Conservation (phyloP, 37 sponge, comb jelly and placozoan species). For the Chondrilla cf. caribensis region DNA sequence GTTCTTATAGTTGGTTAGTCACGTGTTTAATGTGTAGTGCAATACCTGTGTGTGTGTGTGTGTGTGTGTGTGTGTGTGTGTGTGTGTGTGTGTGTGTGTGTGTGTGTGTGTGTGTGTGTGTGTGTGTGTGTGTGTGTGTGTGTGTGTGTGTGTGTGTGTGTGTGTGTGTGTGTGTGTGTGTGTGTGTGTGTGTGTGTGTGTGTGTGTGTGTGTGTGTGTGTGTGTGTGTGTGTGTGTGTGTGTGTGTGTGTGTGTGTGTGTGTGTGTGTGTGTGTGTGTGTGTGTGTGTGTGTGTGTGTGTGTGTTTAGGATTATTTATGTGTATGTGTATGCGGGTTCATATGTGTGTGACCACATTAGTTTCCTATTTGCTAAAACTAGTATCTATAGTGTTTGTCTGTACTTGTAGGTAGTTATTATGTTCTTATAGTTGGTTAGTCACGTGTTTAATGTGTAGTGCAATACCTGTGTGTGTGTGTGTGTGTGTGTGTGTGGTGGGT, state of each 20-base stretch:
- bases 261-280: background rate
- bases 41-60: background rate
- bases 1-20: no score
- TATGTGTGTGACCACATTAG: no score
- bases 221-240: conserved; percentile 8
- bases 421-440: no score
- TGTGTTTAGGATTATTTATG: no score
- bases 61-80: conserved; percentile 43
- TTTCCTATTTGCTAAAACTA: no score
- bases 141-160: conserved; percentile 37
- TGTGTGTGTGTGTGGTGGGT: background rate
- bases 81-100: conserved; percentile 50
- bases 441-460: no score
- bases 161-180: conserved; percentile 33
- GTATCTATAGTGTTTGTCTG: no score
- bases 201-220: no score
- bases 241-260: background rate
- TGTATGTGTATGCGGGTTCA: no score
- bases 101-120: conserved; percentile 50
- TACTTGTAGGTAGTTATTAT: no score
- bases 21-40: background rate
- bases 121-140: conserved; percentile 45
- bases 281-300: background rate
- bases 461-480: conserved; percentile 3
- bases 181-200: conserved; percentile 7